Evolutionary conservation across 2,113 vertebrate genomes (phyloP).

Genomic region (Podilymbus podiceps): DNA sequence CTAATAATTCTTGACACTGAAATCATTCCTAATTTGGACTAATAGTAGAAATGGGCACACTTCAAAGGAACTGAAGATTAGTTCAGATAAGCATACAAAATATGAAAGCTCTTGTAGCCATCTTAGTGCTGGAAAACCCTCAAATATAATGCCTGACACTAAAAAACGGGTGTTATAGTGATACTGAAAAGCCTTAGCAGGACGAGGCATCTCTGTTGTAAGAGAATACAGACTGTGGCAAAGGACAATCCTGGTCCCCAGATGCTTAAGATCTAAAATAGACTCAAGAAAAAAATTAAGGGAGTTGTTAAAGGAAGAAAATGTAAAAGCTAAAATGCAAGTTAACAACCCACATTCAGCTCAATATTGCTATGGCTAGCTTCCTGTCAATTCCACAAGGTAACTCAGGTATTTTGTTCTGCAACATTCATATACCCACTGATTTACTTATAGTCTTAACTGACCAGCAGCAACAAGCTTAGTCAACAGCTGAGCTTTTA

Average conservation of each 20-base stretch:
- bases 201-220: background rate
- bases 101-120: background rate
- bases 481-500: background rate
- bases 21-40: background rate
- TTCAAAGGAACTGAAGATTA: background rate
- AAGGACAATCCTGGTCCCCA: background rate
- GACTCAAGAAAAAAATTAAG: background rate
- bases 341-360: background rate
- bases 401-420: background rate
- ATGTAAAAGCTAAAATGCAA: background rate
- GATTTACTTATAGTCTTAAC: background rate
- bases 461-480: background rate
- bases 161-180: background rate
- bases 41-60: background rate
- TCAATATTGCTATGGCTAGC: background rate
- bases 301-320: background rate
- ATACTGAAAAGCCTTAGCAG: background rate
- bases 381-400: background rate
- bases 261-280: background rate
- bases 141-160: background rate
- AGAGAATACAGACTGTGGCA: background rate
- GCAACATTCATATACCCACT: background rate
- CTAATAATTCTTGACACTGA: background rate
- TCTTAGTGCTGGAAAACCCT: background rate
- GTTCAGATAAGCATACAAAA: background rate